Evolutionary conservation across 2,797 vertebrate genomes (phyloP), one percentile per base, ranked within the genome.

Genomic region (Dendrocincla tyrannina): DNA sequence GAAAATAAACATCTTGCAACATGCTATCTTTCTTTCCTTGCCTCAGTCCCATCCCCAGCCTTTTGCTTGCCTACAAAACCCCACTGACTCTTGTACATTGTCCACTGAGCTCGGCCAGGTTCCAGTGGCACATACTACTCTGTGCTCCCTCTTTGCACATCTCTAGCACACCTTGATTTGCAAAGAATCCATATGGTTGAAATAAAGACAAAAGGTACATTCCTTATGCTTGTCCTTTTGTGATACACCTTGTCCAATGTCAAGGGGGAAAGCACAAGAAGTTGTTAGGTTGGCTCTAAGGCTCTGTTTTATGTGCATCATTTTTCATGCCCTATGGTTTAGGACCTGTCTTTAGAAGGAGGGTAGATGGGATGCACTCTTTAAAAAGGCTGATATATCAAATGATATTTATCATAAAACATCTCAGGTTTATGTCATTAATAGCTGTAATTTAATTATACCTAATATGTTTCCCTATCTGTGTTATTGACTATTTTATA

Each of bases 401-500:
- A 88, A 56, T 76, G 0, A 42, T 92, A 95, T 91, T 93, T 95
- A 78, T 96, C 44, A 89, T 77, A 79, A 91, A 92, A 76, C 87
- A 80, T 76, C 62, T 72, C 72, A 56, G 42, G 46, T 88, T 85
- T 79, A 44, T 94, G 83, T 95, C 67, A 95, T 91, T 96, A 89
- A 92, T 76, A 84, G 76, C 63, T 93, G 73, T 77, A 97, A 92
- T 94, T 89, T 93, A 93, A 95, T 95, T 86, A 68, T 53, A 95
- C 28, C 44, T 94, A 89, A 95, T 59, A 82, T 73, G 32, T 93
- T 95, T 95, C 76, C 82, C 49, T 89, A 87, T 91, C 80, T 89
- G 80, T 89, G 74, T 77, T 96, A 95, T 93, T 93, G 94, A 88
- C 77, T 92, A 80, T 95, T 94, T 91, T 95, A 96, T 94, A 93